Percentiles rank a stretch among this genome's conserved stretches.
Conservation (phyloP, 1,140 invertebrate genomes). For the Zaprionus inermis region DNA sequence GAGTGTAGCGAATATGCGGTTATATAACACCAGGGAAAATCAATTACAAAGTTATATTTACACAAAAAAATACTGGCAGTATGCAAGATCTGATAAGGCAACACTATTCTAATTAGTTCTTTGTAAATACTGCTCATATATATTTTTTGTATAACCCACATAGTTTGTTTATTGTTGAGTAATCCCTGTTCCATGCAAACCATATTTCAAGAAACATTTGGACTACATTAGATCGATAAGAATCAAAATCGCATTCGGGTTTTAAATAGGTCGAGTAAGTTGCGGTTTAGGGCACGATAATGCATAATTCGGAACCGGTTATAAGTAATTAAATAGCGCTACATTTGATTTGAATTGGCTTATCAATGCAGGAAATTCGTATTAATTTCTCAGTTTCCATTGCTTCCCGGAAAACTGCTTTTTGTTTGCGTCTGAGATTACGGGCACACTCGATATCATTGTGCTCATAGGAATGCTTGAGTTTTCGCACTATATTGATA, state of each 20-base stretch:
- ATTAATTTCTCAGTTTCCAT: not conserved
- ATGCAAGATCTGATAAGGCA: not conserved
- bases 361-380: not conserved
- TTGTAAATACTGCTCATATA: not conserved
- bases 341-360: not conserved
- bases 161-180: not conserved
- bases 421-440: too few relatives aligned
- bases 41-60: not conserved
- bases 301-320: not conserved
- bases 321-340: not conserved
- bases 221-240: too few relatives aligned
- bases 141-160: not conserved
- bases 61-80: not conserved
- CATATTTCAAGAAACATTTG: too few relatives aligned
- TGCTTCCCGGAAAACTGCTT: not conserved
- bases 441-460: too few relatives aligned
- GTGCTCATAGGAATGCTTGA: too few relatives aligned
- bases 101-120: not conserved
- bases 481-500: not conserved
- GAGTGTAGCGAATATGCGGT: not conserved
- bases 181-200: too few relatives aligned
- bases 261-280: not conserved
- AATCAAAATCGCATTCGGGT: not conserved
- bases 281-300: not conserved
- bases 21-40: not conserved